These are phyloP conservation scores for Drosophila birchii DNA, from an alignment of 2,888 invertebrate genomes.

Conservation along the genomic window DNA sequence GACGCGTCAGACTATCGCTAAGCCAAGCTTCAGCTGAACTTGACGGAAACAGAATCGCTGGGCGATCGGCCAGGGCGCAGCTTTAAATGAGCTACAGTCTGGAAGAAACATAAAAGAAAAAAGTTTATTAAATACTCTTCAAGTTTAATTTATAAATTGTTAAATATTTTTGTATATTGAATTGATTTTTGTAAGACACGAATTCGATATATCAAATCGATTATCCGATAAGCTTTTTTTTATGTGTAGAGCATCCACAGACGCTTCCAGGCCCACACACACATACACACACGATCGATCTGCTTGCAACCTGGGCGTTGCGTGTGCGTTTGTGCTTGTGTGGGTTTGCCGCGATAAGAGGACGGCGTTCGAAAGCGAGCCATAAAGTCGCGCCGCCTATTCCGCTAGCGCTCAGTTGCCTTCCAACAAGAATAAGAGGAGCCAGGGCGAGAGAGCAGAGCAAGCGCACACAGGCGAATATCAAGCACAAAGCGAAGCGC, in stretches of 20 bases:
- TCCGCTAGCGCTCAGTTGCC: constrained; percentile 51
- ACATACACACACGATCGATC: constrained; percentile 10
- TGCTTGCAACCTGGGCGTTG: constrained; percentile 1
- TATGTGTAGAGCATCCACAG: constrained; percentile 25
- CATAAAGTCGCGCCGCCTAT: constrained; percentile 57
- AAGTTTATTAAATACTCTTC: background rate
- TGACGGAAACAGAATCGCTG: constrained; percentile 4
- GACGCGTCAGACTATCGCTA: constrained; percentile 25
- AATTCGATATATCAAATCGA: too few relatives aligned
- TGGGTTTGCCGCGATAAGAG: constrained; percentile 47
- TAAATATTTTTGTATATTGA: too few relatives aligned
- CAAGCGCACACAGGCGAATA: constrained; percentile 41
- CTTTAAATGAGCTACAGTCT: background rate
- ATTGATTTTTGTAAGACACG: too few relatives aligned
- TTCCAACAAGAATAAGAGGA: constrained; percentile 15
- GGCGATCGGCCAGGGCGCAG: background rate
- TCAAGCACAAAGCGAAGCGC: constrained; percentile 52
- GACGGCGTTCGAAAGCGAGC: constrained; percentile 17
- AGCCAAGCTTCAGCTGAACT: background rate
- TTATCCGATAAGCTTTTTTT: background rate
- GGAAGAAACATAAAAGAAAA: background rate
- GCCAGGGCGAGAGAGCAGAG: constrained; percentile 1
- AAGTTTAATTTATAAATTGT: too few relatives aligned
- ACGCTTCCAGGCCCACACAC: constrained; percentile 13
- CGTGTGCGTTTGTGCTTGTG: constrained; percentile 17